phyloP scores from a whole-genome alignment of 2,113 vertebrate genomes.

The Falcunculus frontatus region DNA sequence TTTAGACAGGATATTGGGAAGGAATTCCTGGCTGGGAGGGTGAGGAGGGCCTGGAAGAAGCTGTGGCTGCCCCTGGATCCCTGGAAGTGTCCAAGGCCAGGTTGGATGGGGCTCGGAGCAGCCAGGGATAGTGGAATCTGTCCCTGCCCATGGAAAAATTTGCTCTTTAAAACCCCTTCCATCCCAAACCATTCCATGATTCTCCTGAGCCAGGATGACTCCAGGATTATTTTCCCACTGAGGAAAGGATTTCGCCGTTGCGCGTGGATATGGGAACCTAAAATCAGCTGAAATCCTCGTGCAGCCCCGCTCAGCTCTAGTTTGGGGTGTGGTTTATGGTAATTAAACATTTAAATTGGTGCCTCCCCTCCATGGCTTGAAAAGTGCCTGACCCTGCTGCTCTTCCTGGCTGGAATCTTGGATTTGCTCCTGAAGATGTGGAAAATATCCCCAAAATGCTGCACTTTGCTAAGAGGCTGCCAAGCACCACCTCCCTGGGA shows the following conservation, averaged over 20 bases:
- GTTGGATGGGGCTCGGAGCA: not conserved
- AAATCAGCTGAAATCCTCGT: not conserved
- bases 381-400: not conserved
- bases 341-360: not conserved
- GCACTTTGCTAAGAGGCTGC: not conserved
- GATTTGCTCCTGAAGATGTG: not conserved
- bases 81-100: too few species aligned
- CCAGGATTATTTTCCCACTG: not conserved
- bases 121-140: fast-evolving
- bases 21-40: too few species aligned
- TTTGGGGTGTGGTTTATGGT: not conserved
- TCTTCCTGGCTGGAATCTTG: not conserved
- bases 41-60: too few species aligned
- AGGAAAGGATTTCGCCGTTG: not conserved
- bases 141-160: not conserved
- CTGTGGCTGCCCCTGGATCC: too few species aligned
- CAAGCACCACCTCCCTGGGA: not conserved
- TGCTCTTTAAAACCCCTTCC: not conserved
- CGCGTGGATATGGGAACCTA: not conserved
- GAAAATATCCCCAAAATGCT: not conserved
- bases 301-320: not conserved
- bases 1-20: too few species aligned
- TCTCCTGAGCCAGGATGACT: not conserved
- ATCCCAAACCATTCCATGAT: not conserved
- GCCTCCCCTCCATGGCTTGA: not conserved